These are phyloP conservation scores for Sinocyclocheilus grahami DNA, from an alignment of 2,113 vertebrate species.

Conservation along the genomic window DNA sequence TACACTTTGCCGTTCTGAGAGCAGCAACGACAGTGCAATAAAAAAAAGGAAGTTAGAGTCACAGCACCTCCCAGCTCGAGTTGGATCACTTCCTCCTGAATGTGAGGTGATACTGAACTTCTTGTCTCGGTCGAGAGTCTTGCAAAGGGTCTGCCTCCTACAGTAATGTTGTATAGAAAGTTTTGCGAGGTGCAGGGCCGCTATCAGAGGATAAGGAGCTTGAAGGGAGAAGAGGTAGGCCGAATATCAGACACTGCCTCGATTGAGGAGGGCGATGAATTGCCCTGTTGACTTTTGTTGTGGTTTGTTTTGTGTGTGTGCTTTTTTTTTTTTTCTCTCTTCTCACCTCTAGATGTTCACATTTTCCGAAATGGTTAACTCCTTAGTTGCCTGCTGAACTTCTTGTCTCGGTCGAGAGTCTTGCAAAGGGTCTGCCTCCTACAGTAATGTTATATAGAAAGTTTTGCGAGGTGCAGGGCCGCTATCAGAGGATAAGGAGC, in stretches of 20 bases:
- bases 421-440: slow-evolving; percentile 41
- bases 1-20: slow-evolving; percentile 1
- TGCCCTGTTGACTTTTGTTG: background rate
- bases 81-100: slow-evolving; percentile 69
- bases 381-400: too few species aligned
- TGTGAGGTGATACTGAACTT: slow-evolving; percentile 33
- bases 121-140: slow-evolving; percentile 38
- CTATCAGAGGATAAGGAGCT: slow-evolving; percentile 68
- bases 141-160: slow-evolving; percentile 37
- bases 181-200: slow-evolving; percentile 68
- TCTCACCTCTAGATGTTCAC: slow-evolving; percentile 10
- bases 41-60: slow-evolving; percentile 48
- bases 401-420: slow-evolving; percentile 33
- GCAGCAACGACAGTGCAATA: background rate
- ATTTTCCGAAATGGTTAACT: background rate
- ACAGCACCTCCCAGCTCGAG: slow-evolving; percentile 60
- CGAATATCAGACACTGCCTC: background rate
- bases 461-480: slow-evolving; percentile 66
- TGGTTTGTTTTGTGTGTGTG: background rate
- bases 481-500: slow-evolving; percentile 69
- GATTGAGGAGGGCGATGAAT: background rate
- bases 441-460: slow-evolving; percentile 71
- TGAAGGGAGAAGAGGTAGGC: slow-evolving; percentile 71
- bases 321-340: too few species aligned
- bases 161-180: slow-evolving; percentile 71